Evolutionary conservation across 1,140 invertebrate genomes (phyloP), one percentile per base, ranked within the genome.

Genomic region (Meloidogyne floridensis): DNA sequence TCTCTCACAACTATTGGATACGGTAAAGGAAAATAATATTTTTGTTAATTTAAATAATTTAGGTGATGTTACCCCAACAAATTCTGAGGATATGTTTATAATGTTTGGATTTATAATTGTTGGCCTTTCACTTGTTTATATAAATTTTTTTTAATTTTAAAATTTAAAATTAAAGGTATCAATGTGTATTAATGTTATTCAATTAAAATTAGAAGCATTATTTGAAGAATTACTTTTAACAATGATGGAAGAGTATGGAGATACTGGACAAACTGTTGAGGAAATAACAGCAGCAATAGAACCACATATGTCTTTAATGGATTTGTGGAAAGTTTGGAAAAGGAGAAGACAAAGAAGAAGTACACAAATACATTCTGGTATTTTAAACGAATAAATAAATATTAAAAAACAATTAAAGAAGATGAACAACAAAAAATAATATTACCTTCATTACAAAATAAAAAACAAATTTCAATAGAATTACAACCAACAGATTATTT

Each of bases 151-250:
- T 77, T 2, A 15, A 42, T 20, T 69, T 77, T 11, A 69, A 56
- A 13, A n/a, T 5, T 54, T 32, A 43, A 11, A 11, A 9, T 13
- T 32, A 54, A n/a, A 75, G 80, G 80, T 81, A 10, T 84, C 82
- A 11, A 89, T 89, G 88, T 89, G 88, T 75, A 88, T 89, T 51
- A 88, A 88, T 82, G 87, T 89, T 13, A 86, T 90, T 53, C 88
- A 89, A 78, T 70, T 84, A 5, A 85, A 90, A 77, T 79, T 90
- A 20, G 89, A 89, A 79, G 83, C 87, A 69, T 70, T 89, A 10
- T 89, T 90, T 70, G 89, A 88, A 83, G 87, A 88, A 77, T 80
- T 88, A 10, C 77, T 88, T 13, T 51, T 88, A 9, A 81, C 86
- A 42, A 80, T 88, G 77, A 88, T 88, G 82, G 87, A 88, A 80